Percentiles rank a stretch among this genome's conserved stretches.
Conservation (phyloP, 2,797 vertebrate genomes). For the Allobates femoralis region DNA sequence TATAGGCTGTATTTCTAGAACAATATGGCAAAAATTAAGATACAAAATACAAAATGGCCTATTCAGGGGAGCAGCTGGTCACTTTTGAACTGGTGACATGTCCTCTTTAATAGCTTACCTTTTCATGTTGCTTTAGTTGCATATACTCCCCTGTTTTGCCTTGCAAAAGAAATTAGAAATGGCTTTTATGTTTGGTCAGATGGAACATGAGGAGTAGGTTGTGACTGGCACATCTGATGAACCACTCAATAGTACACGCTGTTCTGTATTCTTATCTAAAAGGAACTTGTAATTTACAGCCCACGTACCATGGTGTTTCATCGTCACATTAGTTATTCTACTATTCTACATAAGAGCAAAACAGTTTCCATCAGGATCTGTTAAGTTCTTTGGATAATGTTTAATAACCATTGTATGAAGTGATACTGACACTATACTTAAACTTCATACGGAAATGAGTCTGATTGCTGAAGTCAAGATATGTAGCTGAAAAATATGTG, state of each 20-base stretch:
- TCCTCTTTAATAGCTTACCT: background rate
- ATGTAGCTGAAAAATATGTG: background rate
- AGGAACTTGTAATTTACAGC: conserved; percentile 47
- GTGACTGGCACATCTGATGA: conserved; percentile 60
- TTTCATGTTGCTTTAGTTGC: background rate
- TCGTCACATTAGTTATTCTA: conserved; percentile 27
- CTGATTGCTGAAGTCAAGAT: background rate
- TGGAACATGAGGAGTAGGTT: conserved; percentile 51
- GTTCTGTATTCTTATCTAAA: conserved; percentile 48
- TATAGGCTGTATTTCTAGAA: too few relatives aligned
- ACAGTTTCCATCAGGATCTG: background rate
- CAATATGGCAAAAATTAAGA: too few relatives aligned
- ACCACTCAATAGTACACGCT: conserved; percentile 48
- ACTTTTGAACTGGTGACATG: too few relatives aligned
- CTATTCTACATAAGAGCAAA: background rate
- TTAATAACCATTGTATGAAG: background rate
- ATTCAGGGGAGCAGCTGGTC: too few relatives aligned
- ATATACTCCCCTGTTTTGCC: background rate
- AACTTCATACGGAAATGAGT: background rate
- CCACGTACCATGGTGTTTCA: conserved; percentile 46
- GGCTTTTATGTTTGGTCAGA: conserved; percentile 45
- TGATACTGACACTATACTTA: background rate
- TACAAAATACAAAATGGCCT: too few relatives aligned
- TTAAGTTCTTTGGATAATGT: background rate
- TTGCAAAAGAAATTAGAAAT: conserved; percentile 11